Evolutionary conservation across 2,797 vertebrate species (phyloP), one percentile per base, ranked within the genome.

Genomic region (Oryzias sinensis): DNA sequence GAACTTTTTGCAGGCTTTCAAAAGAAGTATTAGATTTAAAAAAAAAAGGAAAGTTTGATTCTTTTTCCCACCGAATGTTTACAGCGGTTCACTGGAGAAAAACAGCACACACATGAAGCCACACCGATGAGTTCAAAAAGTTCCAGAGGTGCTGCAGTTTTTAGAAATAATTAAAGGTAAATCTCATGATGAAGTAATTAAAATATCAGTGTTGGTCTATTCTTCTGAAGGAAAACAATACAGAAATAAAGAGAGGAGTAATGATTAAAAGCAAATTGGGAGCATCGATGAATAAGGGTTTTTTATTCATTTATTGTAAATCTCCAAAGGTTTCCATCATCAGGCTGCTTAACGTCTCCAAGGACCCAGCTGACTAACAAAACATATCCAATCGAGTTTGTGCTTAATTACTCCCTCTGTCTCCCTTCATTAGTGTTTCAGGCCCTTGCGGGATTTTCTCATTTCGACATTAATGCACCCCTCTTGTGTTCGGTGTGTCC

Each of bases 1-100:
- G 68, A 65, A 86, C 71, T 77, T 83, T 80, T 79, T 73, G 62
- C 71, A 54, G 69, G 72, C 72, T 67, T 81, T 65, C 55, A 65
- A 77, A 78, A 84, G 68, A 47, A 41, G 55, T 48, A 5, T 87
- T 74, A 84, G 85, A 77, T 33, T 49, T 46, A 72, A 62, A 41
- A 60, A 47, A 41, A 49, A 65, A 58, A 56, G 61, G 58, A 77
- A 73, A 68, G 54, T 77, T 77, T 56, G 54, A 59, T 64, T 67
- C 75, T 57, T 72, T 79, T 79, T 72, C 79, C 71, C 57, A 40
- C 18, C 62, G 72, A 55, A 13, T 58, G 51, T 74, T 60, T 51
- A 74, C 49, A 44, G 56, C 71, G 74, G 82, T 22, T 22, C 20
- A 22, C 29, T 65, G 57, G 18, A 22, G 17, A 40, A 47, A 53